A percentile compares a stretch with the other conserved stretches of the same genome.
Evolutionary conservation across 2,113 vertebrate genomes (phyloP).

Genomic region (Menidia beryllina): DNA sequence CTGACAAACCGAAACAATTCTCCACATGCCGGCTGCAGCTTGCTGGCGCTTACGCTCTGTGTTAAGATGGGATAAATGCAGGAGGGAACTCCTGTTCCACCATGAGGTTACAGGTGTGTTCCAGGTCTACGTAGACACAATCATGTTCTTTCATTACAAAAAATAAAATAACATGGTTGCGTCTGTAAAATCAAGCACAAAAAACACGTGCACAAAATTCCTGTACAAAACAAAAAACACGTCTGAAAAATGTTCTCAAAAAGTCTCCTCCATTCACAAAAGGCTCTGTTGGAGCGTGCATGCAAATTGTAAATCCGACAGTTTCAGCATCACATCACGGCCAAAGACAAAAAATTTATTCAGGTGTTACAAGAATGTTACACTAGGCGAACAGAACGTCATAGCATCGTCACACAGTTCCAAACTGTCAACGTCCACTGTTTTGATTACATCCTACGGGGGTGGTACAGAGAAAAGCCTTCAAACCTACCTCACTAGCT

Average conservation of each 20-base stretch:
- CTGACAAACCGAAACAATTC: conserved; percentile 43
- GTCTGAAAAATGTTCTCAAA: conserved; percentile 62
- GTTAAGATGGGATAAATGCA: conserved; percentile 52
- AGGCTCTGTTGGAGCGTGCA: conserved; percentile 80
- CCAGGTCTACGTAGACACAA: conserved; percentile 78
- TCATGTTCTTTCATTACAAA: conserved; percentile 68
- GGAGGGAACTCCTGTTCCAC: conserved; percentile 74
- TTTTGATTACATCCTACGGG: conserved; percentile 57
- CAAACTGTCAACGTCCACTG: conserved; percentile 66
- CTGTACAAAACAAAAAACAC: conserved; percentile 77
- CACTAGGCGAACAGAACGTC: conserved; percentile 78
- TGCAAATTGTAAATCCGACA: conserved; percentile 82
- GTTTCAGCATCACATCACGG: conserved; percentile 82
- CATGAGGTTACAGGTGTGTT: conserved; percentile 80
- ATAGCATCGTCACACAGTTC: conserved; percentile 71
- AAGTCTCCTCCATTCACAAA: conserved; percentile 81
- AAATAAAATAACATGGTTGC: conserved; percentile 68
- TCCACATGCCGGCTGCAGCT: conserved; percentile 20
- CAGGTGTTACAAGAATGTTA: conserved; percentile 79
- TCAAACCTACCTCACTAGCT: conserved; percentile 63
- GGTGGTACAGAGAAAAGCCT: conserved; percentile 62
- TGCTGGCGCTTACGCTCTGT: conserved; percentile 26
- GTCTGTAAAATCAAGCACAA: conserved; percentile 78
- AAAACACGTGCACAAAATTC: conserved; percentile 80
- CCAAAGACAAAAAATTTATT: conserved; percentile 80